Conservation (phyloP, 2,797 vertebrate genomes). For the Odontamblyopus rebecca region DNA sequence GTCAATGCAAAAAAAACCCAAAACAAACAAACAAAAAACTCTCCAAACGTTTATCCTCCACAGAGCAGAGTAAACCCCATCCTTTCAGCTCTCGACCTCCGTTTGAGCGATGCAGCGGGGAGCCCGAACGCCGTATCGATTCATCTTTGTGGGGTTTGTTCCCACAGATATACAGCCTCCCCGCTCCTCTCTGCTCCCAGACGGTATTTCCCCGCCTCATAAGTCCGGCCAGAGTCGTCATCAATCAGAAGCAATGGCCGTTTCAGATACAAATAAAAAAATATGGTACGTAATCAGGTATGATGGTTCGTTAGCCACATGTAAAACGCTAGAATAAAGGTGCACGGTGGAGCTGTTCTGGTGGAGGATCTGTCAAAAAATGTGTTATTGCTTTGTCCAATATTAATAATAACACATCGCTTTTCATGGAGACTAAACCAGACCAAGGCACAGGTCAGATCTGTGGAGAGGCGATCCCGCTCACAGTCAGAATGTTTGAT, state of each 20-base stretch:
- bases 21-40: too few species aligned
- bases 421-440: too few species aligned
- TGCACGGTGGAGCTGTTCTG: too few species aligned
- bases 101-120: constrained; percentile 17
- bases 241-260: background rate
- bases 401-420: too few species aligned
- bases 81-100: constrained; percentile 13
- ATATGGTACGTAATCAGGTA: background rate
- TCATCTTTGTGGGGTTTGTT: constrained; percentile 22
- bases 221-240: background rate
- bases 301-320: too few species aligned
- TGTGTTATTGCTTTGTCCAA: too few species aligned
- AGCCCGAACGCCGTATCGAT: constrained; percentile 31
- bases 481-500: too few species aligned
- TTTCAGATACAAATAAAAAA: background rate
- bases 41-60: background rate
- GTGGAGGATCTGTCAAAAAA: too few species aligned
- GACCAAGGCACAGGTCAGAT: too few species aligned
- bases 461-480: too few species aligned
- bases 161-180: constrained; percentile 14
- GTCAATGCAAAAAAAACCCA: too few species aligned
- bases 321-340: too few species aligned
- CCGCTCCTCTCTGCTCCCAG: background rate
- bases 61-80: constrained; percentile 6
- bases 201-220: background rate